phyloP scores from a whole-genome alignment of 2,888 invertebrate genomes.

The Sinhomidia bicolor region DNA sequence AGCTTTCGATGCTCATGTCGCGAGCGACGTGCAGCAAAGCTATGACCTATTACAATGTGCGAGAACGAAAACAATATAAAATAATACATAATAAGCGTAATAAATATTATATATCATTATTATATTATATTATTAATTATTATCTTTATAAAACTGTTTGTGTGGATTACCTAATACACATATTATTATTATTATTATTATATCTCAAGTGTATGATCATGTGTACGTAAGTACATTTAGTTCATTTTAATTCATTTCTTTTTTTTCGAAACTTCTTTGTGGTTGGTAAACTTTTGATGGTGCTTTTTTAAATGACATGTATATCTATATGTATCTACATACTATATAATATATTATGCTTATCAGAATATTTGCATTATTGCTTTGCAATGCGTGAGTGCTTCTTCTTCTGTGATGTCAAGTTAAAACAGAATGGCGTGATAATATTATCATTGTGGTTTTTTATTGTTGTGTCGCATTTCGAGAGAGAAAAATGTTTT shows the following conservation, averaged over 20 bases:
- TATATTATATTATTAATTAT: conserved; percentile 14
- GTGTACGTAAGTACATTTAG: no score
- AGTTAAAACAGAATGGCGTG: not conserved
- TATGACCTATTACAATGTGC: conserved; percentile 54
- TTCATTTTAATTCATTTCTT: not conserved
- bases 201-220: no score
- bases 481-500: no score
- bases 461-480: not conserved
- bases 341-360: no score
- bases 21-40: conserved; percentile 66
- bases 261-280: not conserved
- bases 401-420: not conserved
- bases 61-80: conserved; percentile 48
- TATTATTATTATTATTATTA: no score
- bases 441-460: not conserved
- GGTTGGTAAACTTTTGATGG: conserved; percentile 12
- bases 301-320: conserved; percentile 11
- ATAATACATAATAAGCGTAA: conserved; percentile 33
- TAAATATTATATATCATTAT: not conserved
- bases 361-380: no score
- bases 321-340: no score
- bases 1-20: conserved; percentile 68
- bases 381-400: not conserved
- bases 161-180: not conserved
- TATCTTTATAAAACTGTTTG: conserved; percentile 22